Base-by-base conservation (phyloP, 2,113 vertebrate species). In the Semnornis frantzii region DNA sequence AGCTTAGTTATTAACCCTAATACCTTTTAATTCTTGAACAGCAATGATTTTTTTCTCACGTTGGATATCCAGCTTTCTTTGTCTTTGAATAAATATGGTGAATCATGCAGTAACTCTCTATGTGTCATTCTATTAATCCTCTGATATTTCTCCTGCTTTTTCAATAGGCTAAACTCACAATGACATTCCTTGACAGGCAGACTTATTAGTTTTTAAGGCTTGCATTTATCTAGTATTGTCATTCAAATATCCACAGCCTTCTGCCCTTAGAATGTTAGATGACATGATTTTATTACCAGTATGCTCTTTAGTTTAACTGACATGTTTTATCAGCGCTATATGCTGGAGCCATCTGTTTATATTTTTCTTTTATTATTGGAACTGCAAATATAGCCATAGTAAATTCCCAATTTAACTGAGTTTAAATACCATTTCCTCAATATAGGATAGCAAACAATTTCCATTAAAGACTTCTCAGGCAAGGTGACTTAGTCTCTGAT, bases 361-460 rank as follows among this genome's bases (percentile, higher is more conserved):
- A 71, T 58, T 92, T 94, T 93, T 77, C n/a, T 82, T 94, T 91
- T 94, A 82, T 79, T 93, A 84, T n/a, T 7, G 5, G 46, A 81
- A 69, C 25, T 73, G 58, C 82, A 94, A 87, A 76, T 46, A 66
- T 16, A 82, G 31, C 20, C 31, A 30, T 65, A 87, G 55, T 83
- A 85, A 87, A 87, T 76, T 17, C 50, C 21, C 1, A 0, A 71
- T 95, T 90, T 78, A 90, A 30, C n/a, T 37, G 48, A 83, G 9
- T 90, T 86, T 85, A 86, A 92, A 88, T 70, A 62, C 30, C 82
- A 18, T 89, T 76, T 74, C 33, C 33, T 93, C 64, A 80, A 42
- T 42, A 65, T 2, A 74, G 6, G 9, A 30, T 37, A 90, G 55
- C 17, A 72, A 95, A 82, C 4, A 63, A 70, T 88, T 95, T 74